Percentiles rank a stretch among this genome's conserved stretches.
phyloP scores from a whole-genome alignment of 2,113 vertebrate species.

The Dipodomys merriami region DNA sequence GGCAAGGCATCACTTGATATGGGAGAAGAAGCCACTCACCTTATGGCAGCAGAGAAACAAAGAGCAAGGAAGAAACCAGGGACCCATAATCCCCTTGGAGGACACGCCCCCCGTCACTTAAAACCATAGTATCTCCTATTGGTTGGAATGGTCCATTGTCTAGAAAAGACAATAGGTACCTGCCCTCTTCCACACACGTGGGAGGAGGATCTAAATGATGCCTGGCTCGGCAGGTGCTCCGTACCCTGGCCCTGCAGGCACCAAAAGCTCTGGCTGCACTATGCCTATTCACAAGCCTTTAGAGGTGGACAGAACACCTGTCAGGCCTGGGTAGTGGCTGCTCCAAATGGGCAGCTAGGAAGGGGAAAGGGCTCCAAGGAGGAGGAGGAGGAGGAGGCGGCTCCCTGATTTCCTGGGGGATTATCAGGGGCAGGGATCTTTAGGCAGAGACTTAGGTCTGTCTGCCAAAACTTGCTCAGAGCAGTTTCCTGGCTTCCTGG shows the following conservation, averaged over 20 bases:
- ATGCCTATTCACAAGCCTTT: neutral
- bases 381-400: neutral
- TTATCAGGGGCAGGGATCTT: conserved; percentile 69
- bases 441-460: conserved; percentile 61
- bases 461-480: conserved; percentile 76
- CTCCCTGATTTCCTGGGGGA: conserved; percentile 37
- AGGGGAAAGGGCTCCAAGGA: neutral
- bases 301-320: neutral
- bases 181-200: neutral
- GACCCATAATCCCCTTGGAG: neutral
- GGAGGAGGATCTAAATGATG: neutral
- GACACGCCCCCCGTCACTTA: neutral
- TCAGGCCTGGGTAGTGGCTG: neutral
- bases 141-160: neutral
- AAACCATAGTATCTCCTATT: neutral
- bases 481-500: conserved; percentile 63
- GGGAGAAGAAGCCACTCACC: neutral
- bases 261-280: neutral
- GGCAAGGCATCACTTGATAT: neutral
- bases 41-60: neutral
- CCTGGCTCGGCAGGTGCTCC: neutral
- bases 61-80: neutral
- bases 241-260: neutral
- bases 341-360: conserved; percentile 5
- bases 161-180: neutral